Base-by-base conservation (phyloP, 2,797 vertebrate genomes). In the Poecilia velifera region DNA sequence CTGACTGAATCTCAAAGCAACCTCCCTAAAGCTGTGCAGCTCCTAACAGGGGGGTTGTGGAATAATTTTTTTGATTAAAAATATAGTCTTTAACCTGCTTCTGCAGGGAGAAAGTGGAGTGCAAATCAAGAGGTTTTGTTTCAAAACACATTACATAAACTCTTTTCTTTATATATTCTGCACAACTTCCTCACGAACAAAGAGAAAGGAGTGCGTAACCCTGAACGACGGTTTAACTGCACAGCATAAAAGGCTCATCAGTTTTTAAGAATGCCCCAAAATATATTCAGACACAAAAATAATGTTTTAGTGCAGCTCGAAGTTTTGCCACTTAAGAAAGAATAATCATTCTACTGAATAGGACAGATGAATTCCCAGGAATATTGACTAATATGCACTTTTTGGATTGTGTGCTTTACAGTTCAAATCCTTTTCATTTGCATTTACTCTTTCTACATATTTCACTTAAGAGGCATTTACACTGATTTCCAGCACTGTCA, bases 31-130 rank as follows among this genome's bases (percentile, higher is more conserved):
- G 87, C 84, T 80, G 62, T 84, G 91, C 73, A 47, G 43, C 86
- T 88, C 87, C 91, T 82, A 9, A 5, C 2, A 22, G 22, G 72
- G 72, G 73, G 81, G 80, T 88, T 86, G 71, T 77, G 74, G 83
- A 92, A 89, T 84, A 82, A 87, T 92, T 91, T 92, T 91, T 93
- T 94, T 95, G 91, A 94, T 93, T 90, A 87, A 92, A 90, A 86
- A 88, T 89, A 79, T 81, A 68, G 73, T 86, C 89, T 92, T 86
- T 79, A 87, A 89, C 88, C 80, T 62, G 20, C 59, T 82, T 90
- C 88, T 87, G 45, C n/a, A 16, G 85, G 86, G 85, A 90, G 88
- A 92, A 93, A 84, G 91, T 93, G 87, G 83, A 87, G 64, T 71
- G 74, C 89, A 95, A 88, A 94, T 94, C 91, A 93, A 93, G 84